Percentiles rank a stretch among this genome's conserved stretches.
Evolutionary conservation across 2,888 invertebrate species (phyloP).

Genomic region (Perithous albicinctus): DNA sequence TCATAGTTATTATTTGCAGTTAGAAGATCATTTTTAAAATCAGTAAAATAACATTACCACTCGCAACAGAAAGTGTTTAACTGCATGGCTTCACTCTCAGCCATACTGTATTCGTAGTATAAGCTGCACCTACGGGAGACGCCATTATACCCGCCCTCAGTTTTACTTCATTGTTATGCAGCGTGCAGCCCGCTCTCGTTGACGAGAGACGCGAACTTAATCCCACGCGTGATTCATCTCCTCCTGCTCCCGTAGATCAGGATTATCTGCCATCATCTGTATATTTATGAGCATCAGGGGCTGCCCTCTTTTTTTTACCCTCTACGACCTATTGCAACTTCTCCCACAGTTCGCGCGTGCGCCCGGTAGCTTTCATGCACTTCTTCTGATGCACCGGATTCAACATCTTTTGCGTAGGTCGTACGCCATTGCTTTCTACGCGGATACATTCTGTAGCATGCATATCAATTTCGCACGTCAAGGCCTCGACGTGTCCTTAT

Average conservation of each 20-base stretch:
- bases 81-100: background rate
- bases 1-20: too few relatives aligned
- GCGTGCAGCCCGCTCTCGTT: constrained; percentile 48
- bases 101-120: background rate
- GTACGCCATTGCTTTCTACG: constrained; percentile 16
- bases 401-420: constrained; percentile 52
- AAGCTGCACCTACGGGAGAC: constrained; percentile 15
- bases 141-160: constrained; percentile 39
- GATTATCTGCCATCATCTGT: constrained; percentile 83
- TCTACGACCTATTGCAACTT: constrained; percentile 10
- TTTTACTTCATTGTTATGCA: constrained; percentile 55
- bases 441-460: constrained; percentile 2
- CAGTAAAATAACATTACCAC: too few relatives aligned
- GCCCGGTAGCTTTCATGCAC: constrained; percentile 45
- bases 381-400: constrained; percentile 46
- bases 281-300: constrained; percentile 79
- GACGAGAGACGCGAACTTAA: constrained; percentile 76
- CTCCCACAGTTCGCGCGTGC: constrained; percentile 4
- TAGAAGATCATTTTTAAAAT: too few relatives aligned
- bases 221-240: constrained; percentile 79
- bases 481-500: constrained; percentile 43
- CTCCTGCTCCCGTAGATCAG: constrained; percentile 77
- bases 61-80: constrained; percentile 8
- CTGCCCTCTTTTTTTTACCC: constrained; percentile 27
- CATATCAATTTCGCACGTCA: constrained; percentile 20